These are phyloP conservation scores for Musca vetustissima DNA, from an alignment of 1,140 invertebrate genomes.

Conservation along the genomic window DNA sequence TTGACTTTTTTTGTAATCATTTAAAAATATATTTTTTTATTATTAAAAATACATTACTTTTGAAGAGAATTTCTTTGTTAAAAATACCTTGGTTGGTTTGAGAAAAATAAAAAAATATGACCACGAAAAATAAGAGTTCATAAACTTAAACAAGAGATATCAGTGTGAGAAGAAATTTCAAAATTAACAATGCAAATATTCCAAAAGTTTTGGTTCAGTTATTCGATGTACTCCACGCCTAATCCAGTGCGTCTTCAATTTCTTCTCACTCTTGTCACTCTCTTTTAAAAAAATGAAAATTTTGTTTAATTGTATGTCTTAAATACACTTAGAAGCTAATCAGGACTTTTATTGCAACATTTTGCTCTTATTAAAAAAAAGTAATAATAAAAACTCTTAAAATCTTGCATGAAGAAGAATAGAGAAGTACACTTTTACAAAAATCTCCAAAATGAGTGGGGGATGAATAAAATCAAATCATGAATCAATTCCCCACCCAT, in stretches of 20 bases:
- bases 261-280: neutral
- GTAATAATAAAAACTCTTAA: conserved; percentile 7
- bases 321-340: conserved; percentile 27
- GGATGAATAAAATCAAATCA: neutral
- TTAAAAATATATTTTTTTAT: too few species aligned
- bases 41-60: conserved; percentile 5
- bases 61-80: neutral
- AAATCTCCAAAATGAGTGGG: neutral
- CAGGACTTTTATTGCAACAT: conserved; percentile 24
- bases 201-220: too few species aligned
- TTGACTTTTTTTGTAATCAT: too few species aligned
- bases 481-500: neutral
- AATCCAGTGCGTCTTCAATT: too few species aligned
- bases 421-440: neutral
- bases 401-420: too few species aligned
- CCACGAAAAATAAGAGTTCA: too few species aligned
- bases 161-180: too few species aligned
- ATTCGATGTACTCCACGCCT: too few species aligned
- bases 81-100: too few species aligned
- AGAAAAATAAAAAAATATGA: too few species aligned
- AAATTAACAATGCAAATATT: too few species aligned
- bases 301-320: conserved; percentile 17
- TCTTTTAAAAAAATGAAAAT: neutral
- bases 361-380: conserved; percentile 20
- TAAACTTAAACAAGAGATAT: too few species aligned